Evolutionary conservation across 1,140 invertebrate genomes (phyloP).

Genomic region (Ips nitidus): DNA sequence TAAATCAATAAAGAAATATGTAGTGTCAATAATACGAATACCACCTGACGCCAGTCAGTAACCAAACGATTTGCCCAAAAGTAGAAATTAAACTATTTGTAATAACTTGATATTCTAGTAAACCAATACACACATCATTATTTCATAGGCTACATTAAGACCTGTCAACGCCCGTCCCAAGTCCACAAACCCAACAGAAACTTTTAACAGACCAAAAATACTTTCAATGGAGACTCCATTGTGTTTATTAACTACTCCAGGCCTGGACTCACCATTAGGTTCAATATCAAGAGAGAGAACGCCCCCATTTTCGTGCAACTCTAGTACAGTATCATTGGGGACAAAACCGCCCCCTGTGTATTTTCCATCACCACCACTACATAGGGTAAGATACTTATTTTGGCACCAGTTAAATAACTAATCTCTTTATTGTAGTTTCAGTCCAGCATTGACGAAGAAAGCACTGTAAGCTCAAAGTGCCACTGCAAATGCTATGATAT

Average conservation of each 20-base stretch:
- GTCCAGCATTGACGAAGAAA: constrained; percentile 38
- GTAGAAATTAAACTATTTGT: too few species aligned
- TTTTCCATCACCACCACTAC: constrained; percentile 32
- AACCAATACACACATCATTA: not conserved
- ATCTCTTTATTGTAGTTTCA: constrained; percentile 22
- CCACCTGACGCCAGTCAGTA: too few species aligned
- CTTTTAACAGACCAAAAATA: constrained; percentile 42
- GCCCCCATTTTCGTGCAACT: constrained; percentile 43
- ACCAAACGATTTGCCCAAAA: too few species aligned
- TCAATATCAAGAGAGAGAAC: constrained; percentile 46
- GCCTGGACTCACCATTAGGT: constrained; percentile 36
- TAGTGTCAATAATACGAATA: too few species aligned
- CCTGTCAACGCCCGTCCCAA: constrained; percentile 38
- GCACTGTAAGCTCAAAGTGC: constrained; percentile 35
- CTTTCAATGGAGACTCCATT: constrained; percentile 33
- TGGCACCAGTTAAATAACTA: not conserved
- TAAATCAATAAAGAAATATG: too few species aligned
- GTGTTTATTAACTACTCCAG: constrained; percentile 33
- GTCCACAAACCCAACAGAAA: constrained; percentile 44
- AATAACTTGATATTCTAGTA: not conserved
- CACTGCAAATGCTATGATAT: constrained; percentile 42
- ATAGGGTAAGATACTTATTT: constrained; percentile 23
- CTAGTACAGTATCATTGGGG: constrained; percentile 37
- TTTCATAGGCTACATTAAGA: constrained; percentile 30
- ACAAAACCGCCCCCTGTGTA: constrained; percentile 27